Conservation (phyloP, 2,797 vertebrate genomes). For the Malacoraja senta region DNA sequence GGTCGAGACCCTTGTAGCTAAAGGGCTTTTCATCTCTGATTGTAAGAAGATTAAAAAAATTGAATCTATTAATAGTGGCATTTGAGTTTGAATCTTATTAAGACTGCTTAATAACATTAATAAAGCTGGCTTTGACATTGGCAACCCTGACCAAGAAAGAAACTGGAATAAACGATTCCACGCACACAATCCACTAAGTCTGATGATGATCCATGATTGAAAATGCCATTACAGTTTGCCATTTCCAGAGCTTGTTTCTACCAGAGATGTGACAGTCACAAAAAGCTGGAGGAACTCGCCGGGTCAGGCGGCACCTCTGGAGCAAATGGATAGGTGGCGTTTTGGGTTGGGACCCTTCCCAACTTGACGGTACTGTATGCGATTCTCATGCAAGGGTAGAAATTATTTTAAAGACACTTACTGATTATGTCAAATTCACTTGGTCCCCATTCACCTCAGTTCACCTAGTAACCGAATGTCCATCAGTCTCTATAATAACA, state of each 20-base stretch:
- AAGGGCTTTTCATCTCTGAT: too few relatives aligned
- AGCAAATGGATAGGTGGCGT: too few relatives aligned
- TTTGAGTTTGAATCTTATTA: not conserved
- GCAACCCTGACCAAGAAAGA: not conserved
- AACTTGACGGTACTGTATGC: not conserved
- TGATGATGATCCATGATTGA: not conserved
- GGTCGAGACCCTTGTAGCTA: too few relatives aligned
- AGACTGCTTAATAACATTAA: not conserved
- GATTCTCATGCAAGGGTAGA: not conserved
- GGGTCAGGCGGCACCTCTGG: too few relatives aligned
- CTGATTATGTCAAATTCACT: too few relatives aligned
- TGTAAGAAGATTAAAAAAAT: not conserved
- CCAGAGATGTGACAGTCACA: not conserved
- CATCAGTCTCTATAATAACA: too few relatives aligned
- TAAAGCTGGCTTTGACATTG: not conserved
- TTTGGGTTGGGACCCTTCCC: too few relatives aligned
- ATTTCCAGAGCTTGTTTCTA: not conserved
- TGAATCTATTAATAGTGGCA: not conserved
- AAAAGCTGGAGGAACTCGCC: too few relatives aligned
- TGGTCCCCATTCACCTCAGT: too few relatives aligned
- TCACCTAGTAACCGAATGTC: too few relatives aligned
- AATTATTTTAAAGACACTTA: not conserved
- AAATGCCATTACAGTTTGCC: not conserved
- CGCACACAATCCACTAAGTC: not conserved
- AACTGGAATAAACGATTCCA: not conserved